Base-by-base conservation (phyloP, 2,113 vertebrate species). In the Leuciscus idus region DNA sequence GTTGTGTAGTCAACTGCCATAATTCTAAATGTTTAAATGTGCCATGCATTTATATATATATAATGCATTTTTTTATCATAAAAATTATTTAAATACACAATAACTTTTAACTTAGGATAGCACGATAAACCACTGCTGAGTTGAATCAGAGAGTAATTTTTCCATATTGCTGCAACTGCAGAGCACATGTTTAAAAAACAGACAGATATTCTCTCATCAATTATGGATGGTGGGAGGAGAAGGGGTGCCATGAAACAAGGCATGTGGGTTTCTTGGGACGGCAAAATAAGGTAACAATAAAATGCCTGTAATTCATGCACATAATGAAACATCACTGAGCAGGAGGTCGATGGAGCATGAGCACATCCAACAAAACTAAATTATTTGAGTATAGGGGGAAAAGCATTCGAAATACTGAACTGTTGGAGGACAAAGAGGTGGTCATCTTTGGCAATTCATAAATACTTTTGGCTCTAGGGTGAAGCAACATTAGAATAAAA, bases 201-300 rank as follows among this genome's bases (percentile, higher is more conserved):
- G 46, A 70, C 33, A 46, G 17, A 61, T 17, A n/a, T 81, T 76
- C 28, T 43, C 26, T 66, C 26, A 76, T 83, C 52, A 87, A 87
- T 83, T 66, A 87, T 83, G 72, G 62, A 87, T 87, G 48, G 43
- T 64, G 39, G 39, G 23, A 80, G 68, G 21, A 59, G 26, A 12
- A 36, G 79, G 74, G 68, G 39, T 86, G 78, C 73, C 73, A 66
- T 52, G 73, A 33, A 86, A 81, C 23, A n/a, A 76, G 62, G 33
- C 4, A 73, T 19, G 48, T 21, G 68, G 26, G 62, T 75, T 86
- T 76, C 57, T 43, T 28, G 12, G 57, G 55, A 59, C 0, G 30
- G 30, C 59, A 59, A 80, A 61, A 43, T 59, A 61, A 57, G 59
- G 19, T 55, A 26, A 55, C 48, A 28, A 21, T 77, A 28, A 55